Evolutionary conservation across 2,113 vertebrate species (phyloP).

Genomic region (Poecile atricapillus): DNA sequence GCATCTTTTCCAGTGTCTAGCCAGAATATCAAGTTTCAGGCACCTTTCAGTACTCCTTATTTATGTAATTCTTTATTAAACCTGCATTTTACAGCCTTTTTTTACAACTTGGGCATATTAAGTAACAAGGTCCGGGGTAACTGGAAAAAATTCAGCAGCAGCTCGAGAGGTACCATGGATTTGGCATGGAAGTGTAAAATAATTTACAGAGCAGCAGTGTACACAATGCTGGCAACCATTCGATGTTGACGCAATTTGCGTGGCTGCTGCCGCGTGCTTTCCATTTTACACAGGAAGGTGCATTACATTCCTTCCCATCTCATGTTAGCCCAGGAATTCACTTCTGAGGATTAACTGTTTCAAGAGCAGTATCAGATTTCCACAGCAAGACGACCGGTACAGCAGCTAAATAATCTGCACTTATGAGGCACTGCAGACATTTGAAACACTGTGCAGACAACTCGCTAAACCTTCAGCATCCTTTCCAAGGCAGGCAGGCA

Average conservation of each 20-base stretch:
- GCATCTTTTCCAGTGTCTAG: constrained; percentile 56
- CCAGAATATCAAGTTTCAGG: constrained; percentile 61
- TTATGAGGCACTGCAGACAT: background rate
- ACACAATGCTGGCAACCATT: background rate
- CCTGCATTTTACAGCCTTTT: constrained; percentile 51
- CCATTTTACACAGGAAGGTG: background rate
- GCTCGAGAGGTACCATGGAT: constrained; percentile 6
- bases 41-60: constrained; percentile 63
- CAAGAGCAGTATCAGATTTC: background rate
- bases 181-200: background rate
- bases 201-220: constrained; percentile 7
- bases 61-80: constrained; percentile 69
- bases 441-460: background rate
- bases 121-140: constrained; percentile 58
- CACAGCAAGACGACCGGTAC: background rate
- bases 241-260: background rate
- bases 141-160: constrained; percentile 40
- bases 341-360: background rate
- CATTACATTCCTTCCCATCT: background rate
- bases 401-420: background rate
- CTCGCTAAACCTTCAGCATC: background rate
- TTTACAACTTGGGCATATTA: constrained; percentile 31
- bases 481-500: background rate
- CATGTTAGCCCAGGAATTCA: background rate
- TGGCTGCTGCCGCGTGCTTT: background rate